phyloP scores from a whole-genome alignment of 2,797 vertebrate genomes.

The Chaenodraco wilsoni region DNA sequence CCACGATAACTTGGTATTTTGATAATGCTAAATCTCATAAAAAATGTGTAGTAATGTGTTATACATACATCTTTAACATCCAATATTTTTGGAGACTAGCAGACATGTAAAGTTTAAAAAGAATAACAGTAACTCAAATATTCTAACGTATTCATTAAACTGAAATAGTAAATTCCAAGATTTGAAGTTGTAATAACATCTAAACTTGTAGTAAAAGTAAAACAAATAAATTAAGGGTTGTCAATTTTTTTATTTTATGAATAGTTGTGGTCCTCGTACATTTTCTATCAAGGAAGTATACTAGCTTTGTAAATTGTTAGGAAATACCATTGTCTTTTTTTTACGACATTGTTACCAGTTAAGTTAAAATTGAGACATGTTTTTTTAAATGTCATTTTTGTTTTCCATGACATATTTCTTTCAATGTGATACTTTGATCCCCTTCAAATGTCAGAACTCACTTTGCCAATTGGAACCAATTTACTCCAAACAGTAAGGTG shows the following conservation, averaged over 20 bases:
- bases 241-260: background rate
- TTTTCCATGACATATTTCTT: background rate
- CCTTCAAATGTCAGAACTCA: constrained; percentile 9
- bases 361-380: background rate
- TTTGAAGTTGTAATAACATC: background rate
- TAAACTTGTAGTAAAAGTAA: background rate
- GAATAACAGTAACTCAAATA: background rate
- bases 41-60: background rate
- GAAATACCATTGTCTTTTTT: constrained; percentile 3
- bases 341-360: constrained; percentile 16
- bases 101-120: background rate
- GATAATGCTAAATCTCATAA: background rate
- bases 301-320: constrained; percentile 11
- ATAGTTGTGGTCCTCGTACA: background rate
- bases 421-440: background rate
- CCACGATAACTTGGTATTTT: background rate
- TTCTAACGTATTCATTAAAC: background rate
- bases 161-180: background rate
- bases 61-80: background rate
- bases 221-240: background rate
- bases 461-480: background rate
- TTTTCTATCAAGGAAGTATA: background rate
- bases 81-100: background rate
- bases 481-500: constrained; percentile 9
- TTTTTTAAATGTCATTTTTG: background rate